A percentile compares a stretch with the other conserved stretches of the same genome.
Evolutionary conservation across 2,113 vertebrate species (phyloP).

Genomic region (Chauna torquata): DNA sequence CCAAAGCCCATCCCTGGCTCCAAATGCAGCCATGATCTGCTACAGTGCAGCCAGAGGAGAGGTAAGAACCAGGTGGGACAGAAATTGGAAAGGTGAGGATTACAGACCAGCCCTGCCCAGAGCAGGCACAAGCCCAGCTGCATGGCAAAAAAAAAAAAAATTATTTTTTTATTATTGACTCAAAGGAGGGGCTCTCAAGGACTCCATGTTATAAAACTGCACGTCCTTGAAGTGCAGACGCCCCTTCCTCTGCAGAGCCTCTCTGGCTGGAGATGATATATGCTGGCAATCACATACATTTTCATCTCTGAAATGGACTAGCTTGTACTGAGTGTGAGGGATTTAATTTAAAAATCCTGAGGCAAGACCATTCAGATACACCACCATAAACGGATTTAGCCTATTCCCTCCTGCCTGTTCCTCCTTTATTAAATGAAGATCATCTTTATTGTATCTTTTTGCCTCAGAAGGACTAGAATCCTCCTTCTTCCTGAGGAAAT

Average conservation of each 20-base stretch:
- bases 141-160: neutral
- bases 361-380: neutral
- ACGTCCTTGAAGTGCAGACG: neutral
- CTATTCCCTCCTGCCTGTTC: neutral
- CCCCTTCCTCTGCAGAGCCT: neutral
- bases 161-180: neutral
- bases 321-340: neutral
- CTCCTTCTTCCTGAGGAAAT: neutral
- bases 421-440: neutral
- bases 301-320: neutral
- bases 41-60: neutral
- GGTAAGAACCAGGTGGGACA: neutral
- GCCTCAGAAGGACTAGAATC: neutral
- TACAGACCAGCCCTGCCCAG: neutral
- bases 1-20: neutral
- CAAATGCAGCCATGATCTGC: neutral
- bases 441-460: neutral
- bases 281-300: neutral
- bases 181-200: neutral
- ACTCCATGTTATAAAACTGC: neutral
- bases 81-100: neutral
- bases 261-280: neutral
- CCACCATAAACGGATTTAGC: neutral
- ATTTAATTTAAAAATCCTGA: neutral
- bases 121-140: neutral